Base-by-base conservation (phyloP, 2,797 vertebrate genomes). In the Nyctalus aviator region DNA sequence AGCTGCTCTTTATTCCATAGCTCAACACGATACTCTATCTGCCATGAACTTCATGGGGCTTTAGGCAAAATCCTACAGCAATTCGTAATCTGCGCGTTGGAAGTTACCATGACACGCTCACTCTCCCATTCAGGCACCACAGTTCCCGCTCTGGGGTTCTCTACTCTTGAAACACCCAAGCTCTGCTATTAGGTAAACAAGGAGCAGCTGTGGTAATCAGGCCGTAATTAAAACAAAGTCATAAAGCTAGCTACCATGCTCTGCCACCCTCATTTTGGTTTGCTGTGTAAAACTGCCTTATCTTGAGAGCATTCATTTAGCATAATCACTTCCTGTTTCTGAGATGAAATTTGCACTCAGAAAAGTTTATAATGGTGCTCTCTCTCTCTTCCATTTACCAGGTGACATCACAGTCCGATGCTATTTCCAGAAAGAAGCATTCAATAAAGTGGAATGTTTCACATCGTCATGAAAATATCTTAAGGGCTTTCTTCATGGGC, bases 11-110 rank as follows among this genome's bases (percentile, higher is more conserved):
- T 93, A 81, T 41, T 71, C 84, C 77, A 10, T 17, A 71, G 84
- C 69, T 82, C 94, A 78, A 76, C 20, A 94, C 95, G 96, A 35
- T 83, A 59, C 35, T 83, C 32, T 91, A 69, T 88, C 94, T 94
- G 91, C 95, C 64, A 46, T 66, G 68, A 93, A 96, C 96, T 96
- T 91, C 95, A 93, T 53, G 84, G 96, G 77, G 84, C 89, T 97
- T 94, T 94, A 66, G 89, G 90, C 32, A 87, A 84, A 95, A 82
- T 84, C 91, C 85, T 94, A 76, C 9, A 72, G 77, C 20, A 86
- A 94, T 94, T 95, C 87, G 37, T 20, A 76, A 46, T n/a, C 30
- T 20, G 18, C 55, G 21, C 23, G 44, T 35, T 46, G 88, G 78
- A 87, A 68, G 72, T 91, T 87, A 78, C 57, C 15, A 14, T 55